phyloP scores from a whole-genome alignment of 2,797 vertebrate genomes.

The Luscinia megarhynchos region DNA sequence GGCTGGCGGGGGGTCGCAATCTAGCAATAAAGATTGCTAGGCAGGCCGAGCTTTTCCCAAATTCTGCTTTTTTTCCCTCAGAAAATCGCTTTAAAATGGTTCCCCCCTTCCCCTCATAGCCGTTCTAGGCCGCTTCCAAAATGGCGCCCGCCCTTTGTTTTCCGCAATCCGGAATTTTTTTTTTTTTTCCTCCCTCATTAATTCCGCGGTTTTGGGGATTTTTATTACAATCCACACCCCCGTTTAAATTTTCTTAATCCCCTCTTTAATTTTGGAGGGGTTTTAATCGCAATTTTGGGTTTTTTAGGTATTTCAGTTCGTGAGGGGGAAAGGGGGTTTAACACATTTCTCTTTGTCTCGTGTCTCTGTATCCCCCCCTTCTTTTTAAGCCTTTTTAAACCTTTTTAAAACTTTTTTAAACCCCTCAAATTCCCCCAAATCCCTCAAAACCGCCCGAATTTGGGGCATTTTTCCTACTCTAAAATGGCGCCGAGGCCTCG shows the following conservation, averaged over 20 bases:
- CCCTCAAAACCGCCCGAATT: too few relatives aligned
- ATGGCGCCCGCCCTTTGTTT: background rate
- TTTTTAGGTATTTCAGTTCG: too few relatives aligned
- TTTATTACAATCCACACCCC: too few relatives aligned
- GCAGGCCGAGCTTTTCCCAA: conserved; percentile 40
- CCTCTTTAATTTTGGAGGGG: too few relatives aligned
- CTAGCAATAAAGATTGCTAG: conserved; percentile 79
- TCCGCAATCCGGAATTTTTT: rapidly evolving
- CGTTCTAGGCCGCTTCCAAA: background rate
- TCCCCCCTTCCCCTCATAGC: background rate
- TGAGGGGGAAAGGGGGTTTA: too few relatives aligned
- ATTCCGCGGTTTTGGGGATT: too few relatives aligned
- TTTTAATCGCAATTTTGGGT: too few relatives aligned
- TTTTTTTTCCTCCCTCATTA: too few relatives aligned
- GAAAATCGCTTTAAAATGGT: background rate
- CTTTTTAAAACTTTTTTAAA: background rate
- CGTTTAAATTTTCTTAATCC: too few relatives aligned
- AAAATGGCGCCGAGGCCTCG: background rate
- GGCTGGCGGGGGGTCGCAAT: conserved; percentile 27
- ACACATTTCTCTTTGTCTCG: too few relatives aligned
- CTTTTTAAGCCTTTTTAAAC: too few relatives aligned
- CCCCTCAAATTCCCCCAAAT: background rate
- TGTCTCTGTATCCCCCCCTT: too few relatives aligned
- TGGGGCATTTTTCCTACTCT: background rate
- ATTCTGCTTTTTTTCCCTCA: conserved; percentile 32